These are phyloP conservation scores for Hemitrygon akajei DNA, from an alignment of 2,797 vertebrate genomes.

Conservation along the genomic window DNA sequence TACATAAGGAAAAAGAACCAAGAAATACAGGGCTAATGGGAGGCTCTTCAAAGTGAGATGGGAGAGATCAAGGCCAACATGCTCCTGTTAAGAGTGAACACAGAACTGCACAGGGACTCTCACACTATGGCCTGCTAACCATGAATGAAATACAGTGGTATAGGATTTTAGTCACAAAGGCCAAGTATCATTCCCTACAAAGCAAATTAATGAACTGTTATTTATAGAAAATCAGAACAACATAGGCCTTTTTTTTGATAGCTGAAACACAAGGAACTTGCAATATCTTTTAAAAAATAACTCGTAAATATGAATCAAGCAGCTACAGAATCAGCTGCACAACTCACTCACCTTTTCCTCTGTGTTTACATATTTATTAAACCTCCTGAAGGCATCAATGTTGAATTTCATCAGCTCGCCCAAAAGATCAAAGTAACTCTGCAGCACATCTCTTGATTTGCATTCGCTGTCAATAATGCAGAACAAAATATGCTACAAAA, in stretches of 20 bases:
- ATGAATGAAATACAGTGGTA: background rate
- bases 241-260: background rate
- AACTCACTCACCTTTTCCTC: conserved; percentile 78
- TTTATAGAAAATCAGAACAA: background rate
- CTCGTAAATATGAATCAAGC: background rate
- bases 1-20: too few species aligned
- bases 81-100: too few species aligned
- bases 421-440: conserved; percentile 96
- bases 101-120: too few species aligned
- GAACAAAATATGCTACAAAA: conserved; percentile 86
- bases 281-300: background rate
- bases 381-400: conserved; percentile 93
- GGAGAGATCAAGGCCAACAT: too few species aligned
- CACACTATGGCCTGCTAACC: too few species aligned
- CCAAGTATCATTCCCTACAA: background rate
- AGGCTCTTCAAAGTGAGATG: too few species aligned
- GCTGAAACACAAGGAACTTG: background rate
- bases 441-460: conserved; percentile 89
- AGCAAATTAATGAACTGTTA: background rate
- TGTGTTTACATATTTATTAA: conserved; percentile 96
- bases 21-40: too few species aligned
- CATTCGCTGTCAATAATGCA: conserved; percentile 98
- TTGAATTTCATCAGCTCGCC: conserved; percentile 99
- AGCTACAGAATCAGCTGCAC: background rate
- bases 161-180: background rate